phyloP scores from a whole-genome alignment of 2,888 invertebrate species.

The Lacanobia wlatinum region DNA sequence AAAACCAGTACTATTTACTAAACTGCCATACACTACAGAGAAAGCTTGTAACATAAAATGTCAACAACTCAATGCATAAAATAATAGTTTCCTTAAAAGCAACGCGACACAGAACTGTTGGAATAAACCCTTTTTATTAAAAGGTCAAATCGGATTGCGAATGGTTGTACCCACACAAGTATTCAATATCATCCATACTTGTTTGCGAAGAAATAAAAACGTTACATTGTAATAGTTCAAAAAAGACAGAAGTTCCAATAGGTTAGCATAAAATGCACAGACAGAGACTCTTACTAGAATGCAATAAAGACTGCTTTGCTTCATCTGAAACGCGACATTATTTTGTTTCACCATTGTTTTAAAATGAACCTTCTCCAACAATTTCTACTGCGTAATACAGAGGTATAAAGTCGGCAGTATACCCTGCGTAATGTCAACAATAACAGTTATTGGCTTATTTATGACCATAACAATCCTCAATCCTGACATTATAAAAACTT shows the following conservation, averaged over 20 bases:
- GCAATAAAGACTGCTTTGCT: not conserved
- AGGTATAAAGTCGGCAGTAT: constrained; percentile 30
- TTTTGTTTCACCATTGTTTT: not conserved
- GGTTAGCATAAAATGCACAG: not conserved
- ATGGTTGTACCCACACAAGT: constrained; percentile 39
- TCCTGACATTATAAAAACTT: constrained; percentile 24
- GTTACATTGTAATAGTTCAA: constrained; percentile 7
- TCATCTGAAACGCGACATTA: not conserved
- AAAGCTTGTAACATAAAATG: constrained; percentile 48
- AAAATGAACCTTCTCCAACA: constrained; percentile 16
- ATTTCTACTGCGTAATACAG: not conserved
- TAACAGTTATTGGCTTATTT: constrained; percentile 49
- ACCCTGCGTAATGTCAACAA: constrained; percentile 33
- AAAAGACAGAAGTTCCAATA: constrained; percentile 22
- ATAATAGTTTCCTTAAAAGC: constrained; percentile 60
- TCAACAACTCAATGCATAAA: constrained; percentile 60
- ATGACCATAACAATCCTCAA: constrained; percentile 29
- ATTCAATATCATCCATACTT: constrained; percentile 54
- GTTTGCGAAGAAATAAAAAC: constrained; percentile 52
- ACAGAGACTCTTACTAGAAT: not conserved
- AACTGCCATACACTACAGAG: constrained; percentile 12
- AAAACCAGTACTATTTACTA: constrained; percentile 25
- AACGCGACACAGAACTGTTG: constrained; percentile 28
- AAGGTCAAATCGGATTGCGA: constrained; percentile 57
- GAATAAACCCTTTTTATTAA: constrained; percentile 56